These are phyloP conservation scores for Martes martes DNA, from an alignment of 2,113 vertebrate species.

Conservation along the genomic window DNA sequence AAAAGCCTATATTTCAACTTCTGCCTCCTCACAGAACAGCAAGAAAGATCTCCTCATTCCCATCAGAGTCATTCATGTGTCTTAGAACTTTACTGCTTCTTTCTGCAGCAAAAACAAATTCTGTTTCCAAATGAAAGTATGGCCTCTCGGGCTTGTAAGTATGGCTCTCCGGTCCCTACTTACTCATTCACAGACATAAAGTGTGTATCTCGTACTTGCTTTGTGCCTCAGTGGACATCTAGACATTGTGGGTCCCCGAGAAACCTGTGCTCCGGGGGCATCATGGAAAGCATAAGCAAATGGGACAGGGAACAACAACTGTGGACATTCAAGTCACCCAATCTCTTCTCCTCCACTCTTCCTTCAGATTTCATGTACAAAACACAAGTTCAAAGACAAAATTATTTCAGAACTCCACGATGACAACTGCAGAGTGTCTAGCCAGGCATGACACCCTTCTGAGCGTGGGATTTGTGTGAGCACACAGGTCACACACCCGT, in stretches of 20 bases:
- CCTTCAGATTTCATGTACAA: not conserved
- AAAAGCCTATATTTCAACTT: not conserved
- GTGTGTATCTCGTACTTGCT: not conserved
- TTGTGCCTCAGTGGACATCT: not conserved
- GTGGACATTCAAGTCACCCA: no score
- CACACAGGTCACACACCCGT: not conserved
- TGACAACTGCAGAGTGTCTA: not conserved
- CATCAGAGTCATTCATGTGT: not conserved
- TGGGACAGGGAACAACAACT: not conserved
- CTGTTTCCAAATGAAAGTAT: not conserved
- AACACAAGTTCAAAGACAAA: not conserved
- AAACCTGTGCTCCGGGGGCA: not conserved
- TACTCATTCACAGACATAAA: not conserved
- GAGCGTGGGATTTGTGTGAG: not conserved
- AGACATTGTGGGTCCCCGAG: rapidly evolving
- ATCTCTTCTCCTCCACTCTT: not conserved
- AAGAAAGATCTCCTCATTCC: not conserved
- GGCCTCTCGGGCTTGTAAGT: not conserved
- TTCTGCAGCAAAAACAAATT: not conserved
- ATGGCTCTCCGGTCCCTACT: rapidly evolving
- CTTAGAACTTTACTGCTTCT: not conserved
- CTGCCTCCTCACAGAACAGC: not conserved
- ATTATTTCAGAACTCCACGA: not conserved
- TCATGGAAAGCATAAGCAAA: not conserved
- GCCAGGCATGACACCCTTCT: not conserved